Evolutionary conservation across 2,797 vertebrate genomes (phyloP), one percentile per base, ranked within the genome.

Genomic region (Sebastes trivittatus): DNA sequence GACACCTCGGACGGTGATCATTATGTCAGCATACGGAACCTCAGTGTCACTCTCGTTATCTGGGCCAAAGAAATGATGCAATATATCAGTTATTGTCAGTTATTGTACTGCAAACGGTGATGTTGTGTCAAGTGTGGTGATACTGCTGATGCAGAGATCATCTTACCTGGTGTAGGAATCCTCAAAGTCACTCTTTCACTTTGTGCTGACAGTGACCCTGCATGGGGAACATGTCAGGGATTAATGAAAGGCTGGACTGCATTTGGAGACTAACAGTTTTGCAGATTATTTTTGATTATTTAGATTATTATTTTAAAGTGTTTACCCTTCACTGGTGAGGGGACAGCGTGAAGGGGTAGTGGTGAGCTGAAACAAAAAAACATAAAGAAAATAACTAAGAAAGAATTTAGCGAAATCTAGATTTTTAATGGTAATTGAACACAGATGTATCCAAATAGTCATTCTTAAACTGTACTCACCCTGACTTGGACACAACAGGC

Each of bases 11-110:
- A 96, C 88, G 9, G 95, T 93, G 80, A 97, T 97, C 82, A 96
- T 91, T 49, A 96, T 97, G 81, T 97, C 96, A 42, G 96, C 96
- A 49, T 97, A 97, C 6, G 95, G 94, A 58, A 97, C 95, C 79
- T 97, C 96, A n/a, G 92, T 91, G 74, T 95, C 95, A 27, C 94
- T 95, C 64, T 94, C 93, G n/a, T 82, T 85, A 38, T 96, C 96
- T 96, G 85, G 25, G 23, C 32, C 38, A 82, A 77, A 78, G 18
- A 72, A 75, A 76, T 49, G 0, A 64, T 9, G 20, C 7, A 59
- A 1, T 73, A 36, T 75, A 46, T 46, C 7, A 83, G n/a, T 23
- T 59, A 46, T 49, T 58, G 8, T 61, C 9, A 54, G 18, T 59
- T 14, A 70, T 59, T 65, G 25, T 22, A 11, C 14, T 18, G 2